phyloP scores from a whole-genome alignment of 2,113 vertebrate genomes.

The Proteles cristata region DNA sequence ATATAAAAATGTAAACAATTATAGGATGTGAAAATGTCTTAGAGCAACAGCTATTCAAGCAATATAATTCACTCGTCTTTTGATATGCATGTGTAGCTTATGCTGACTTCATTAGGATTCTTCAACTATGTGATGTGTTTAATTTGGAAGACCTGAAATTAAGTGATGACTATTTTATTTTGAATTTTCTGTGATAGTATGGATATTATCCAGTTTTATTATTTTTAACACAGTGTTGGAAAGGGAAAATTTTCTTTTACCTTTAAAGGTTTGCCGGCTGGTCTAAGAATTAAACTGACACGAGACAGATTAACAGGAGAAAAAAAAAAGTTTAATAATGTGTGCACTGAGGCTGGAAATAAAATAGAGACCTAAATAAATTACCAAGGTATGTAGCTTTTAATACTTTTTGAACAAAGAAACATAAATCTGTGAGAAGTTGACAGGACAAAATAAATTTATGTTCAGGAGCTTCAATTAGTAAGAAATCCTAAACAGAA shows the following conservation, averaged over 20 bases:
- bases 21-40: neutral
- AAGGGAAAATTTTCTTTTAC: neutral
- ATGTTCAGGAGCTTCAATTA: neutral
- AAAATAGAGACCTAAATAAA: neutral
- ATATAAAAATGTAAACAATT: neutral
- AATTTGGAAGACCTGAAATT: slow-evolving; percentile 32
- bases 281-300: neutral
- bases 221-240: neutral
- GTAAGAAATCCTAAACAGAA: neutral
- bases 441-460: neutral
- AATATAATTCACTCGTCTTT: neutral
- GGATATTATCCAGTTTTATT: slow-evolving; percentile 20
- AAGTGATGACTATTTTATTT: slow-evolving; percentile 30
- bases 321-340: neutral
- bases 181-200: neutral
- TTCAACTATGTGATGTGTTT: slow-evolving; percentile 21
- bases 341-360: neutral
- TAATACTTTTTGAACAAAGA: neutral
- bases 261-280: neutral
- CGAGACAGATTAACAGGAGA: neutral
- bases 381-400: neutral
- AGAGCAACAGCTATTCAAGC: neutral
- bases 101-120: slow-evolving; percentile 6
- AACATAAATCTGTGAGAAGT: neutral
- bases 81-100: neutral